These are phyloP conservation scores for Nothura maculosa DNA, from an alignment of 2,797 vertebrate species.

Conservation along the genomic window DNA sequence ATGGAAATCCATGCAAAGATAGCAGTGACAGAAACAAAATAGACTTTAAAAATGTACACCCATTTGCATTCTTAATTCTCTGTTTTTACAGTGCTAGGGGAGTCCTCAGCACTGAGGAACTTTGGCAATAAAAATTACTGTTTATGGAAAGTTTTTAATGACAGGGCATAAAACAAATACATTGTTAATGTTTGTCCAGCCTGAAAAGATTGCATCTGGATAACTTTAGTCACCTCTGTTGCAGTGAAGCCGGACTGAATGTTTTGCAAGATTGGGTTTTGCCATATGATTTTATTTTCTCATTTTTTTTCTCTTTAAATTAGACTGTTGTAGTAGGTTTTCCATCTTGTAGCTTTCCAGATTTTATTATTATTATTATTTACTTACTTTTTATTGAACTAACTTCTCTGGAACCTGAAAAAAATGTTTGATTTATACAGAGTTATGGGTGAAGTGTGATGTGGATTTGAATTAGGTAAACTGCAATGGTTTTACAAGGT, in stretches of 20 bases:
- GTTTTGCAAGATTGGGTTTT: neutral
- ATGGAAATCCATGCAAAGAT: neutral
- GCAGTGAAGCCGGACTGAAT: neutral
- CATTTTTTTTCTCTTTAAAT: accelerated
- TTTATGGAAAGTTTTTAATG: neutral
- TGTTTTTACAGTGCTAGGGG: neutral
- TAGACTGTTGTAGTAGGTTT: neutral
- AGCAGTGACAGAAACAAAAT: neutral
- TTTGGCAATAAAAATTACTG: neutral
- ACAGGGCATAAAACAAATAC: neutral
- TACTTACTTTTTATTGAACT: no score
- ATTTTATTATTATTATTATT: neutral
- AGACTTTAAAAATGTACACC: neutral
- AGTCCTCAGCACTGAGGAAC: neutral
- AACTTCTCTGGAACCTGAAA: neutral
- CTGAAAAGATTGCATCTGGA: neutral
- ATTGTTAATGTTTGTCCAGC: neutral
- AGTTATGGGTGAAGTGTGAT: neutral
- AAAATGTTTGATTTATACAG: neutral
- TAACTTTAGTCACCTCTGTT: neutral
- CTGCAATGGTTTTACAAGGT: neutral
- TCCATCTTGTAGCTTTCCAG: neutral
- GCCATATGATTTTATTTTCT: neutral
- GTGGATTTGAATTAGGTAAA: neutral
- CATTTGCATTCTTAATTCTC: neutral